These are phyloP conservation scores for Ceyx margarethae DNA, from an alignment of 2,113 vertebrate species.

Conservation along the genomic window DNA sequence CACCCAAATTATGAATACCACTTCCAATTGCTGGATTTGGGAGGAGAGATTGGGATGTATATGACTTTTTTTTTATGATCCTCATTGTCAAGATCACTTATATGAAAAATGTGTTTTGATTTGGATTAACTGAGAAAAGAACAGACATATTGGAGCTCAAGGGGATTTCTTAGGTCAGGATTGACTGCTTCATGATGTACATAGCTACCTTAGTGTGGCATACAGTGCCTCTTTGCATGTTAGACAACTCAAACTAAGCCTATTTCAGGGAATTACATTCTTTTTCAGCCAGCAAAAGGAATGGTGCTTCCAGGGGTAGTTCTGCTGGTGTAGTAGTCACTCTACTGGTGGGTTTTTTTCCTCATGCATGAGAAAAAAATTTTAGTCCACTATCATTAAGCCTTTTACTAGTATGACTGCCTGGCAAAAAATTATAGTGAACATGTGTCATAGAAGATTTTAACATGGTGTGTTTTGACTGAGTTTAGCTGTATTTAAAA, in stretches of 20 bases:
- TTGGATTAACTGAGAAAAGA: neutral
- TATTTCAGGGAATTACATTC: neutral
- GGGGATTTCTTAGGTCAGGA: neutral
- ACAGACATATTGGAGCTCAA: neutral
- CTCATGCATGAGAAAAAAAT: neutral
- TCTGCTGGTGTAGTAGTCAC: neutral
- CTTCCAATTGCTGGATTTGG: neutral
- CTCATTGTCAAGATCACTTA: neutral
- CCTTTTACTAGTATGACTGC: neutral
- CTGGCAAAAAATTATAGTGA: neutral
- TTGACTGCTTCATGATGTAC: neutral
- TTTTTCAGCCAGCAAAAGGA: neutral
- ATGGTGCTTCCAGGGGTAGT: neutral
- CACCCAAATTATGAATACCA: neutral
- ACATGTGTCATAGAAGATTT: constrained; percentile 9
- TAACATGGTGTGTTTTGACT: constrained; percentile 15
- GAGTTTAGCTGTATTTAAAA: constrained; percentile 24
- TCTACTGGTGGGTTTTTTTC: neutral
- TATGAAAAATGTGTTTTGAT: neutral
- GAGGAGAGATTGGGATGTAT: neutral
- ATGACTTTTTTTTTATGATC: neutral
- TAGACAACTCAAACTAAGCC: neutral
- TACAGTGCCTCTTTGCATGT: neutral
- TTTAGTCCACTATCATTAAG: neutral
- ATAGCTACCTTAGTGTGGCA: neutral